These are phyloP conservation scores for Andrena cerasifolii DNA, from an alignment of 1,140 invertebrate species.

Conservation along the genomic window DNA sequence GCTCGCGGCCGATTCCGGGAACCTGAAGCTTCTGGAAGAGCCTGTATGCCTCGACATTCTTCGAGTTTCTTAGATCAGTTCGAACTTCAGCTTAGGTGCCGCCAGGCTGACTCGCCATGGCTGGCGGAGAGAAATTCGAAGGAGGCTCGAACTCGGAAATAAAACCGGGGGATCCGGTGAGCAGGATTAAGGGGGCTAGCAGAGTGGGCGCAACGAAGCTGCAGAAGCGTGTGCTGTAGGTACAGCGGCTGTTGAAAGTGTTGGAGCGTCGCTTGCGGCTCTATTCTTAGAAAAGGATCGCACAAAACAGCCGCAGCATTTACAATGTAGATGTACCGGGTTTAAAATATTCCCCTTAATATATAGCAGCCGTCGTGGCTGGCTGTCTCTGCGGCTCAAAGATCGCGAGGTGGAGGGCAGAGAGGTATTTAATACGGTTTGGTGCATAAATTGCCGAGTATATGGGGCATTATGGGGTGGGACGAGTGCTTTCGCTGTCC, in stretches of 20 bases:
- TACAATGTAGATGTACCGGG: constrained; percentile 77
- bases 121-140: no score
- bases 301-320: constrained; percentile 75
- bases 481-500: constrained; percentile 62
- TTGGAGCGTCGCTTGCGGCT: constrained; percentile 45
- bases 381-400: constrained; percentile 35
- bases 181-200: neutral
- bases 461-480: constrained; percentile 78
- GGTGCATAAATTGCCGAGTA: constrained; percentile 80
- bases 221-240: neutral
- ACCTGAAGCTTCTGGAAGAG: no score
- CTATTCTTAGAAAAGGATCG: constrained; percentile 76
- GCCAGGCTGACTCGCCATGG: no score
- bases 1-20: no score
- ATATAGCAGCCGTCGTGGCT: constrained; percentile 62
- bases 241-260: constrained; percentile 22
- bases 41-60: no score
- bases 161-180: neutral
- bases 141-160: no score
- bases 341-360: constrained; percentile 78
- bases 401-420: constrained; percentile 63
- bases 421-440: constrained; percentile 79
- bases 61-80: no score
- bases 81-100: no score
- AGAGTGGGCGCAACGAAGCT: neutral